phyloP scores from a whole-genome alignment of 2,113 vertebrate genomes.

The Crotophaga sulcirostris region DNA sequence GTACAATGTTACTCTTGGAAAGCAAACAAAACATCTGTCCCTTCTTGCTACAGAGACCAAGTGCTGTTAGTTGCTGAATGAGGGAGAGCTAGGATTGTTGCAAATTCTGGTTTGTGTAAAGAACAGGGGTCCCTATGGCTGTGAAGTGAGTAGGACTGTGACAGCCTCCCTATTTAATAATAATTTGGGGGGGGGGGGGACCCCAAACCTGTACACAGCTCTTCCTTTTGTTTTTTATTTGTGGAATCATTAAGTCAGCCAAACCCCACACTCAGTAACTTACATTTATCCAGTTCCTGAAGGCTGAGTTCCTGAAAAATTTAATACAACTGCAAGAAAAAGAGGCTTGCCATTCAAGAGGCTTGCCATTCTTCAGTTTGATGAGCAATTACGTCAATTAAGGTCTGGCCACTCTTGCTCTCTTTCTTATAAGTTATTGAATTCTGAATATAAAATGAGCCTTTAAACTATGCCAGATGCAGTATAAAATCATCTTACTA shows the following conservation, averaged over 20 bases:
- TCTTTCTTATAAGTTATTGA: neutral
- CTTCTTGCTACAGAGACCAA: neutral
- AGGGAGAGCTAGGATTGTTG: neutral
- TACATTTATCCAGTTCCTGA: neutral
- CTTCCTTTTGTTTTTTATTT: neutral
- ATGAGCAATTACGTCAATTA: neutral
- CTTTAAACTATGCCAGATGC: neutral
- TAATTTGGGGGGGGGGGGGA: neutral
- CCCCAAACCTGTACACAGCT: neutral
- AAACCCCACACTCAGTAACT: neutral
- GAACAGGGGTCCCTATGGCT: rapidly evolving
- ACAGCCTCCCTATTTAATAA: neutral
- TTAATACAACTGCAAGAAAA: neutral
- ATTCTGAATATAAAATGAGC: neutral
- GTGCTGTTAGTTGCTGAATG: neutral
- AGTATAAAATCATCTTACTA: neutral
- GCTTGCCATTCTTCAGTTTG: neutral
- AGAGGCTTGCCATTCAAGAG: neutral
- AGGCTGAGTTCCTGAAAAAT: neutral
- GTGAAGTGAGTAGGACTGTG: neutral
- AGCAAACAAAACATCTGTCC: neutral
- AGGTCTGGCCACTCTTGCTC: neutral
- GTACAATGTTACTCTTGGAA: neutral
- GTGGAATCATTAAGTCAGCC: neutral
- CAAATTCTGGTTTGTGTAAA: neutral